These are phyloP conservation scores for Bucorvus abyssinicus DNA, from an alignment of 2,797 vertebrate genomes.

Conservation along the genomic window DNA sequence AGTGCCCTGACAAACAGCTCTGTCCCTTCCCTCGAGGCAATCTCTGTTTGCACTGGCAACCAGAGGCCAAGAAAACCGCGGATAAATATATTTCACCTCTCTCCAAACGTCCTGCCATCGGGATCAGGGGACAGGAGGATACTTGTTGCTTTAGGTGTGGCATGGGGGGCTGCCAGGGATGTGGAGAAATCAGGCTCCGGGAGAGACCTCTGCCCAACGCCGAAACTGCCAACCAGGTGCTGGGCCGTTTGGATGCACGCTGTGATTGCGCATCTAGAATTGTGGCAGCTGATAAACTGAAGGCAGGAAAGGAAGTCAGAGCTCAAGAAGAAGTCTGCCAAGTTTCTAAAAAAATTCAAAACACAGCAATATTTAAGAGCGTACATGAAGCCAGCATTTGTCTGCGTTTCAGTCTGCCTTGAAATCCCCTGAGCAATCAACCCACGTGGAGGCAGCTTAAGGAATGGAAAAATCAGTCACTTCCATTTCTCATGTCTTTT, in stretches of 20 bases:
- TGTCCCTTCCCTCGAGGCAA: neutral
- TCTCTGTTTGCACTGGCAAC: neutral
- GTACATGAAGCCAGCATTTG: constrained; percentile 57
- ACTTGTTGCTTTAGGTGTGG: neutral
- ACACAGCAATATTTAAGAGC: constrained; percentile 62
- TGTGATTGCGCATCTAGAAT: constrained; percentile 41
- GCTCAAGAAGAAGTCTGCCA: constrained; percentile 53
- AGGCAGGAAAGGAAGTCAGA: constrained; percentile 46
- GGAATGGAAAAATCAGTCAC: constrained; percentile 66
- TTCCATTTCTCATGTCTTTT: constrained; percentile 67
- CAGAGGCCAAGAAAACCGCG: neutral
- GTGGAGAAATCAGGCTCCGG: neutral
- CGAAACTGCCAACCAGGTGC: neutral
- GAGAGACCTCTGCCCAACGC: neutral
- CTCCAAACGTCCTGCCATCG: neutral
- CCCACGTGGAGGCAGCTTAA: constrained; percentile 61
- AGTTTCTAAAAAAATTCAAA: constrained; percentile 69
- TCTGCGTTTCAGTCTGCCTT: constrained; percentile 71
- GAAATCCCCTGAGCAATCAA: constrained; percentile 68
- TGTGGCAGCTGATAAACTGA: constrained; percentile 62
- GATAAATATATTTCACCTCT: neutral
- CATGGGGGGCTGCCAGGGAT: neutral
- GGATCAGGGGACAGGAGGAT: neutral
- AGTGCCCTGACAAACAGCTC: neutral
- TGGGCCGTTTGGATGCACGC: neutral